Evolutionary conservation across 2,797 vertebrate genomes (phyloP), one percentile per base, ranked within the genome.

Genomic region (Heliangelus exortis): DNA sequence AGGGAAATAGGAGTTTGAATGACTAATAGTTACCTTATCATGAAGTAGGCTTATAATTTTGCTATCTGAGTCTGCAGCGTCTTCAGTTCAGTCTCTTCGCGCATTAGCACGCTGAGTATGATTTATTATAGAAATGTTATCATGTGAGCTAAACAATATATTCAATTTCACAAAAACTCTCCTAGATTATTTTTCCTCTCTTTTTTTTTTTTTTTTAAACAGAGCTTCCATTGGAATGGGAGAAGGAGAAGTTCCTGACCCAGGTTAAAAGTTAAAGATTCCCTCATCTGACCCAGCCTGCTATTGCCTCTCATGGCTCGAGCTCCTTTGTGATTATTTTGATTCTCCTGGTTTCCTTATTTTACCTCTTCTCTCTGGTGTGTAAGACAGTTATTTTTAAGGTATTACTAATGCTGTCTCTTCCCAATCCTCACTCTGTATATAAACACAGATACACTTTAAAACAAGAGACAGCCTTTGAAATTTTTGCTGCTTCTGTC

Each of bases 41-140:
- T 98, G 99, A 98, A 99, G 99, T 98, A 99, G 99, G 98, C 99
- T 99, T 99, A 99, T 99, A 99, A 99, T 99, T 99, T 99, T 99
- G 99, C 99, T 99, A 99, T 99, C 98, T 98, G 98, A 98, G 99
- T 99, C 99, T 99, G 99, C 98, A 99, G 99, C 98, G 99, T 99
- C 99, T 99, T 99, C 99, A 98, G 99, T 99, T 99, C 99, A 99
- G 99, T 99, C 99, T 99, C 99, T 99, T 99, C 99, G 99, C 99
- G 99, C 99, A 99, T 99, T 99, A 99, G 99, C 99, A 99, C 99
- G 99, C 99, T 99, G 99, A 99, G 99, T 99, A 99, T 99, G 99
- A 99, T 99, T 99, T 99, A 99, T 99, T 99, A 99, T 99, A 99
- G 98, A 99, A 99, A 99, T 99, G 99, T 99, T 99, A 99, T 99